Conservation (phyloP, 1,140 invertebrate species). For the Aphelinus atriplicis region DNA sequence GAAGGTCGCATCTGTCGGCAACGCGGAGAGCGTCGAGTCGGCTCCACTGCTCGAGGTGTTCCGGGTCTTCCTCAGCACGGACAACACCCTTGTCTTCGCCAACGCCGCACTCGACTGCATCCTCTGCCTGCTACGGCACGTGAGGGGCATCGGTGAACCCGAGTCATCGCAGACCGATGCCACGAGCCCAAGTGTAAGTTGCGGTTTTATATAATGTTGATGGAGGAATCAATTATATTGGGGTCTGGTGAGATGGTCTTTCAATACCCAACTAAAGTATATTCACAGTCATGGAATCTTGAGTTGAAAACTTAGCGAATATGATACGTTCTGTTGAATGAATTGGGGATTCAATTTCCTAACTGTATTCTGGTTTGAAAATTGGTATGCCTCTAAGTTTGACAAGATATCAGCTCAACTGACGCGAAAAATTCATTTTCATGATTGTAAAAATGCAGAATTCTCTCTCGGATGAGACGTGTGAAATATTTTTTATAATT, state of each 20-base stretch:
- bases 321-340: no score
- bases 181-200: not conserved
- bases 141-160: conserved; percentile 67
- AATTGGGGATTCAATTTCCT: no score
- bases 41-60: conserved; percentile 91
- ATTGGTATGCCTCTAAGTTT: no score
- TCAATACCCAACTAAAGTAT: no score
- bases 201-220: not conserved
- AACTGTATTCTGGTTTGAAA: no score
- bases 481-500: conserved; percentile 45
- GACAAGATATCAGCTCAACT: no score
- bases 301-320: no score
- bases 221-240: not conserved
- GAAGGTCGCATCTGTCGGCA: conserved; percentile 79
- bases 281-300: no score
- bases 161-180: not conserved
- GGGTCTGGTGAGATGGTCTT: conserved; percentile 22
- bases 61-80: conserved; percentile 89
- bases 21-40: conserved; percentile 68
- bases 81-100: conserved; percentile 91
- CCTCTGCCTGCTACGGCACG: conserved; percentile 82
- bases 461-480: no score
- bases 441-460: no score
- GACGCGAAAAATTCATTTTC: no score
- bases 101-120: conserved; percentile 95